A percentile compares a stretch with the other conserved stretches of the same genome.
Conservation (phyloP, 2,797 vertebrate genomes). For the Chaunax sp. region DNA sequence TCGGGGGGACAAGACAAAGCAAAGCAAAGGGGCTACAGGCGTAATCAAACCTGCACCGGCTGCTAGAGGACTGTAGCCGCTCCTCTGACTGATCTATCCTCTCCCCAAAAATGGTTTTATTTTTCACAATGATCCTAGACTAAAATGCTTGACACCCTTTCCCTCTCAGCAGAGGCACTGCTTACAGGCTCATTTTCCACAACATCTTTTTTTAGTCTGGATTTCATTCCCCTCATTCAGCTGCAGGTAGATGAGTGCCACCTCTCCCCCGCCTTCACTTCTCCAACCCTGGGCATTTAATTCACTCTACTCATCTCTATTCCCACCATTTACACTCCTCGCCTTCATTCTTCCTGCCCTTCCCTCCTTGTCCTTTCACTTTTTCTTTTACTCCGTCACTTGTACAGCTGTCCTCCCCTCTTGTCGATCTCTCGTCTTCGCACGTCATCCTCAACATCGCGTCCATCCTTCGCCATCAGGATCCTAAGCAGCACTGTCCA, state of each 20-base stretch:
- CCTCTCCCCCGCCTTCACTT: conserved; percentile 32
- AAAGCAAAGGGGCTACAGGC: too few species aligned
- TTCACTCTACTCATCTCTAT: conserved; percentile 26
- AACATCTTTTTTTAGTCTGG: not conserved
- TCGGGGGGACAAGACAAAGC: too few species aligned
- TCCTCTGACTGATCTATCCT: too few species aligned
- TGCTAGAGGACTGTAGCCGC: too few species aligned
- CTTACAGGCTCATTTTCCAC: not conserved
- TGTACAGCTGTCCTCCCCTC: conserved; percentile 20
- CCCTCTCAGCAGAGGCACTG: too few species aligned
- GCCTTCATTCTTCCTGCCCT: conserved; percentile 1
- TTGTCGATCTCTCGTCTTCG: conserved; percentile 28
- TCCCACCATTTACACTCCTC: conserved; percentile 26
- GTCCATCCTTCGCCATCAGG: not conserved
- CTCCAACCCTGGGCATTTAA: conserved; percentile 42
- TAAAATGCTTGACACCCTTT: too few species aligned
- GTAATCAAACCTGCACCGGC: too few species aligned
- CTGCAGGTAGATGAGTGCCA: conserved; percentile 29
- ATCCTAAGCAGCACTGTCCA: conserved; percentile 24
- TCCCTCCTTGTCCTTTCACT: not conserved
- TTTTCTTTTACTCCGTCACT: conserved; percentile 11
- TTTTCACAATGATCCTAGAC: too few species aligned
- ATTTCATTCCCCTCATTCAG: conserved; percentile 9
- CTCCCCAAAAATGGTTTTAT: too few species aligned
- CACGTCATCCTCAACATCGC: not conserved